Evolutionary conservation across 2,113 vertebrate genomes (phyloP), one percentile per base, ranked within the genome.

Genomic region (Ctenodactylus gundi): DNA sequence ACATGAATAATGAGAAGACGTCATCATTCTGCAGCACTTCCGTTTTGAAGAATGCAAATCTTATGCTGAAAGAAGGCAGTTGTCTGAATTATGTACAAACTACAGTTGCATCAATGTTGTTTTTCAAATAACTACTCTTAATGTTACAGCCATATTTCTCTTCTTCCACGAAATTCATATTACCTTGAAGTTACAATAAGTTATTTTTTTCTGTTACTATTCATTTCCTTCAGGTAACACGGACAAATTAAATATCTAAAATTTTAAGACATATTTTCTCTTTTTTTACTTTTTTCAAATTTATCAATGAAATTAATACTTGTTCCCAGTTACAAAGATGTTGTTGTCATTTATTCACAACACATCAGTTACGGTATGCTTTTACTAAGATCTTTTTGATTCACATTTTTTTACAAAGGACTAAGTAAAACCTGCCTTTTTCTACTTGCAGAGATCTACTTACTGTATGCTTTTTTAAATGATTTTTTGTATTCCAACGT

Each of bases 1-100:
- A 93, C 94, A 98, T 95, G 94, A 97, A 97, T 94, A 95, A 86
- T 88, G 83, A 97, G 75, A 10, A 11, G 92, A 82, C 90, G 95
- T 95, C 91, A 72, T 95, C 93, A 55, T 94, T 89, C 88, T 92
- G 55, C 62, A 81, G 85, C 97, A 85, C 87, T 96, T 93, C 93
- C 85, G 64, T 85, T 97, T 97, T 95, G 94, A 95, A 95, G 68
- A 82, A 96, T 93, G 95, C 39, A 96, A 73, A 14, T 97, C 85
- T 91, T 58, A 18, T 25, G 41, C 87, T 94, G 95, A 83, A 96
- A 97, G 94, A 88, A 96, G 77, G 65, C 87, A 88, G 15, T 23
- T 95, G 55, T 21, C 64, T 95, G 95, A 91, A 92, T 95, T 87
- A 92, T 88, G 31, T 4, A 15, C 46, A 94, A 96, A 49, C 7